phyloP scores from a whole-genome alignment of 2,797 vertebrate species.

The Diglossa cyanea region DNA sequence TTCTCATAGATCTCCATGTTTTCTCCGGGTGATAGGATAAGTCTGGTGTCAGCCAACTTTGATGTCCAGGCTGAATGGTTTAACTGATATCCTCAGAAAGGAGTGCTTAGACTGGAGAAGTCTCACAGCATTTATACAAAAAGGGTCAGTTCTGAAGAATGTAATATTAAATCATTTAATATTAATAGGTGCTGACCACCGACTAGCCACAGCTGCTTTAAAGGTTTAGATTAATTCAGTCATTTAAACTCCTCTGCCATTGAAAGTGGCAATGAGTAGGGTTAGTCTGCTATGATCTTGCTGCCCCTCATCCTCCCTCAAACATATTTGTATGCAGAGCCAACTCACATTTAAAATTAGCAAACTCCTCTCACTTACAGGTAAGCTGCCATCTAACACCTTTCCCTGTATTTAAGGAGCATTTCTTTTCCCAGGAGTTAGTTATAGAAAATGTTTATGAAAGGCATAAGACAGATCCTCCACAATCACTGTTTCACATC shows the following conservation, averaged over 20 bases:
- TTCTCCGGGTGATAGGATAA: neutral
- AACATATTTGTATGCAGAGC: neutral
- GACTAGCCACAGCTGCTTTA: neutral
- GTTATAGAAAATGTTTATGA: neutral
- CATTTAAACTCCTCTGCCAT: neutral
- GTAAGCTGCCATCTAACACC: neutral
- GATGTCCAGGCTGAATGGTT: neutral
- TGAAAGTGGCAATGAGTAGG: neutral
- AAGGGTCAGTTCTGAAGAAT: neutral
- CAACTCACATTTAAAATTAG: neutral
- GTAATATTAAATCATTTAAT: neutral
- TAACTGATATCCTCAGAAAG: neutral
- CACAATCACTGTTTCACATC: neutral
- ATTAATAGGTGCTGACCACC: neutral
- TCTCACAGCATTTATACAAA: neutral
- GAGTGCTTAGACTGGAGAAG: neutral
- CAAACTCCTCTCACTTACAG: neutral
- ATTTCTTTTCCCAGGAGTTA: neutral
- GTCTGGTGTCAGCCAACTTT: neutral
- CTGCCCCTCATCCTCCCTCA: accelerated
- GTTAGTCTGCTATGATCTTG: neutral
- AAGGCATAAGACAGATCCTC: neutral
- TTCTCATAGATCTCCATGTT: neutral
- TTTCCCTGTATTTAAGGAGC: neutral
- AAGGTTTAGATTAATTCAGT: neutral